phyloP scores from a whole-genome alignment of 2,797 vertebrate genomes.

The Diplodus puntazzo region DNA sequence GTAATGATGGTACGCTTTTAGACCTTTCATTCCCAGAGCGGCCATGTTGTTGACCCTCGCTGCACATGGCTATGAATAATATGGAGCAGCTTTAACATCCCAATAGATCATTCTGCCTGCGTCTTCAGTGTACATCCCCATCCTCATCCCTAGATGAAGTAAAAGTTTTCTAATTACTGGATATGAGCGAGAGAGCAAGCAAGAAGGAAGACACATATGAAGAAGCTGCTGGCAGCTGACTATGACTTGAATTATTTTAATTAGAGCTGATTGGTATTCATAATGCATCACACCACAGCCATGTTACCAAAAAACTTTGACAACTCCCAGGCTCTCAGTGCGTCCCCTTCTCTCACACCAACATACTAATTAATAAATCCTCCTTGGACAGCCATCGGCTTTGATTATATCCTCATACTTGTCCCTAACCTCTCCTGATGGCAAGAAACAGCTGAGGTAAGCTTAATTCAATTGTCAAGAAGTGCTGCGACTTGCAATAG shows the following conservation, averaged over 20 bases:
- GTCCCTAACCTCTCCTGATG: conserved; percentile 37
- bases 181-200: background rate
- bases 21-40: conserved; percentile 50
- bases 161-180: conserved; percentile 51
- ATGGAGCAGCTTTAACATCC: conserved; percentile 41
- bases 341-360: conserved; percentile 29
- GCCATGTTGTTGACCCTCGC: conserved; percentile 64
- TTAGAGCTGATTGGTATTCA: conserved; percentile 63
- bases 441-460: conserved; percentile 47
- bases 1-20: conserved; percentile 43
- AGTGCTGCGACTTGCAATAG: conserved; percentile 7
- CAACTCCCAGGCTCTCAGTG: conserved; percentile 41
- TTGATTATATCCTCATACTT: conserved; percentile 56
- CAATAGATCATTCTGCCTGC: conserved; percentile 58
- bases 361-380: conserved; percentile 67
- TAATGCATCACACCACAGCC: conserved; percentile 32
- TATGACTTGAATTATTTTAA: conserved; percentile 51
- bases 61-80: conserved; percentile 58
- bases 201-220: background rate
- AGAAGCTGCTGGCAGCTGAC: conserved; percentile 11
- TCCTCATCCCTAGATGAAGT: conserved; percentile 4
- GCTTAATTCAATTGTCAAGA: conserved; percentile 37
- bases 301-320: conserved; percentile 59
- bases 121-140: conserved; percentile 38
- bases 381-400: conserved; percentile 55